phyloP scores from a whole-genome alignment of 2,888 invertebrate genomes.

The Neocrepidodera transversa region DNA sequence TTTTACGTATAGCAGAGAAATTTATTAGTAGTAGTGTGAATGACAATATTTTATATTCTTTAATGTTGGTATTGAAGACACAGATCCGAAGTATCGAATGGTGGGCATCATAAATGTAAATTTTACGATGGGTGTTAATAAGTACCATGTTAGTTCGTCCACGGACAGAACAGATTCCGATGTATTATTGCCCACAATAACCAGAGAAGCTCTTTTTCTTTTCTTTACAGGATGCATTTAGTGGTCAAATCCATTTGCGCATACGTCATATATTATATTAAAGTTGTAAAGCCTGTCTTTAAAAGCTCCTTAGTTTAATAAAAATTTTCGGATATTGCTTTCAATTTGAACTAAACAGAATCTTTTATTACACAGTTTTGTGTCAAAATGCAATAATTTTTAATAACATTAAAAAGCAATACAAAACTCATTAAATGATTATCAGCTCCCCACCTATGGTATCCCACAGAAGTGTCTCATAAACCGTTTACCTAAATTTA shows the following conservation, averaged over 20 bases:
- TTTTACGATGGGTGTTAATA: conserved; percentile 32
- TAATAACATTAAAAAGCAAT: not conserved
- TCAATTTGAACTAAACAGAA: no score
- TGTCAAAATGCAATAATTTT: not conserved
- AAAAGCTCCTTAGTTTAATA: no score
- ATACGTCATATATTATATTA: not conserved
- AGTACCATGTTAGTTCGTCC: conserved; percentile 23
- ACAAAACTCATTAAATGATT: conserved; percentile 1
- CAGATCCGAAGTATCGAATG: conserved; percentile 20
- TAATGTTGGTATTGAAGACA: conserved; percentile 4
- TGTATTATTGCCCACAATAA: conserved; percentile 28
- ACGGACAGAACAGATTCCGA: conserved; percentile 30
- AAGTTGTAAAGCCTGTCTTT: no score
- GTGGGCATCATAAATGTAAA: conserved; percentile 19
- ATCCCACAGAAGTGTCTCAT: conserved; percentile 10
- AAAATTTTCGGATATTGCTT: no score
- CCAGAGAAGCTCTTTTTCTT: no score
- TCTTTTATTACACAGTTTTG: not conserved
- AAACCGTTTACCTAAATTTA: conserved; percentile 15
- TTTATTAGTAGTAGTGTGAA: not conserved
- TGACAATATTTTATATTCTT: conserved; percentile 5
- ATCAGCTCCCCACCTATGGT: conserved; percentile 3
- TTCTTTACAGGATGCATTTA: not conserved
- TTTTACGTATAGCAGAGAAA: no score
- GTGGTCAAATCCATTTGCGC: conserved; percentile 1